Evolutionary conservation across 2,113 vertebrate genomes (phyloP), one percentile per base, ranked within the genome.

Genomic region (Xyliphius kryptos): DNA sequence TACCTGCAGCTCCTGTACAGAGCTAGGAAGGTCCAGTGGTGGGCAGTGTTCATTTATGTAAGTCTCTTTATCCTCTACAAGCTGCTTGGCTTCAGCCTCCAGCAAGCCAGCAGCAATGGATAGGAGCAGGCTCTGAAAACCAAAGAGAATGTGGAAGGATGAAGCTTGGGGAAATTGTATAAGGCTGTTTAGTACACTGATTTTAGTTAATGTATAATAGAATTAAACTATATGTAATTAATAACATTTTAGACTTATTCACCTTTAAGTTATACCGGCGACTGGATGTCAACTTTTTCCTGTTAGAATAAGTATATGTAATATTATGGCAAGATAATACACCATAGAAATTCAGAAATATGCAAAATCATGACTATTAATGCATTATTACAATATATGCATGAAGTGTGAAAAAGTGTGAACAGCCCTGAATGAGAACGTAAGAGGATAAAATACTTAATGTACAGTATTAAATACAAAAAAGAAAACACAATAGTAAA

Each of bases 261-360:
- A 92, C 91, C 90, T 93, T 93, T 77, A 93, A 83, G 79, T 92
- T 86, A 69, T 88, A 88, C 71, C 86, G 81, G 36, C 90, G 89
- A 79, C 85, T 86, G 56, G 88, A 89, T 65, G 88, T 80, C 76
- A 90, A 85, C 80, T 90, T 87, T 50, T 77, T 89, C 66, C 91
- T 92, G 87, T 91, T 74, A 6, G 15, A 13, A 10, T 59, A 51
- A 16, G 41, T 47, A 46, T 19, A 14, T n/a, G 32, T 56, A 26
- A 48, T 38, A 49, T 58, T 48, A 1, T n/a, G n/a, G n/a, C n/a
- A n/a, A n/a, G n/a, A n/a, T n/a, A n/a, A n/a, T n/a, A n/a, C n/a
- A n/a, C n/a, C n/a, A n/a, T n/a, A n/a, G n/a, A n/a, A n/a, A n/a
- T n/a, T n/a, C n/a, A n/a, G n/a, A n/a, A n/a, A n/a, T n/a, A n/a